Evolutionary conservation across 2,888 invertebrate species (phyloP), one percentile per base, ranked within the genome.

Genomic region (Drosophila flavopinicola): DNA sequence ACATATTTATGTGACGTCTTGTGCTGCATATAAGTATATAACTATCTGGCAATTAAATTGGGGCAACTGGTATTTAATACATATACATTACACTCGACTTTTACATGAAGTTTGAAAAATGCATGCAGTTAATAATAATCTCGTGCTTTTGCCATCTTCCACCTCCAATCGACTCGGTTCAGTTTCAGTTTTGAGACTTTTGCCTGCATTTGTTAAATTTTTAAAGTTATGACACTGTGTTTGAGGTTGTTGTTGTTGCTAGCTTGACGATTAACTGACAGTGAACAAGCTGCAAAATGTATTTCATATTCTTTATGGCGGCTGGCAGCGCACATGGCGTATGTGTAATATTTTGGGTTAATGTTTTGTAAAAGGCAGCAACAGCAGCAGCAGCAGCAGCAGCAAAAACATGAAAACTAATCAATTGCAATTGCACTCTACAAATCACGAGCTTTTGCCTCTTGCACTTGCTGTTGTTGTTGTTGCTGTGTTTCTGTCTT

Each of bases 331-430:
- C 23, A 47, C 59, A 47, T 64, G 78, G 58, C 66, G 75, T 66
- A 69, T 77, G 75, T 65, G 75, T 68, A 63, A 68, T 75, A 63
- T 74, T 77, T 63, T 63, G 51, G 56, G 65, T 60, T 77, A 66
- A 56, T 60, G 63, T 29, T 47, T 54, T 47, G 65, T 58, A 60
- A 64, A 49, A 53, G 56, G 20, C 47, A 33, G 35, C 45, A 44
- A 17, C 24, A 38, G 11, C 24, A 15, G 17, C 15, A 53, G 27
- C 23, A 37, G 23, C 42, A 6, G 11, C 10, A 25, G 13, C 25
- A 6, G 7, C 6, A 35, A 59, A 38, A 59, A 51, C 52, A 71
- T 44, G 45, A 57, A 60, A 37, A 30, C 41, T 54, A 66, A 82
- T 78, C 67, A 78, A 78, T 71, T 38, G 56, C 54, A 65, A 54